A percentile compares a stretch with the other conserved stretches of the same genome.
These are phyloP conservation scores for Cantharis rufa DNA, from an alignment of 2,888 invertebrate species.

Conservation along the genomic window DNA sequence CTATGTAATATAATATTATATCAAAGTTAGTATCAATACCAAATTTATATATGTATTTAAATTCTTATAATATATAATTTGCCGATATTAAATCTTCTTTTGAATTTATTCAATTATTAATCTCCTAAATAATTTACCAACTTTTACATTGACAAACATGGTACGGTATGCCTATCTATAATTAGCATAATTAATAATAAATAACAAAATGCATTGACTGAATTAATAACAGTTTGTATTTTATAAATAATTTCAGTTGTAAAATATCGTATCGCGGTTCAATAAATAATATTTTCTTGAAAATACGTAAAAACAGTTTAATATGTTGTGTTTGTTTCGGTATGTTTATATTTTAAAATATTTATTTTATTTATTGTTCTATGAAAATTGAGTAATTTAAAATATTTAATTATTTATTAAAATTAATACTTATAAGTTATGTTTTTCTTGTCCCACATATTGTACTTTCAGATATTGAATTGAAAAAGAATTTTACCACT, in stretches of 20 bases:
- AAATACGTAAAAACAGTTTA: not conserved
- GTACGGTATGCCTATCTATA: not conserved
- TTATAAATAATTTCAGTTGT: no score
- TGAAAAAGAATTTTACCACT: no score
- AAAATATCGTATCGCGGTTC: no score
- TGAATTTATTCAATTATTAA: not conserved
- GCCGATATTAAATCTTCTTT: not conserved
- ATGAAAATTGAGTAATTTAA: no score
- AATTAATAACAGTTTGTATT: not conserved
- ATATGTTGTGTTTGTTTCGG: no score
- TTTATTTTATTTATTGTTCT: no score
- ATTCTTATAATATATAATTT: not conserved
- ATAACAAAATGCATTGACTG: not conserved
- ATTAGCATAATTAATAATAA: not conserved
- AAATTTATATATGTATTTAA: not conserved
- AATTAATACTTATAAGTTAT: no score
- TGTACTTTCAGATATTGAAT: no score
- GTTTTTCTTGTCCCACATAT: no score
- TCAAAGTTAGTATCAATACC: not conserved
- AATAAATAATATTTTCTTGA: not conserved
- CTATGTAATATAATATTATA: not conserved
- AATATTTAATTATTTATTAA: no score
- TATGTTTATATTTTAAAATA: no score
- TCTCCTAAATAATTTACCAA: not conserved
- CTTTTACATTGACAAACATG: not conserved